Conservation (phyloP, 35 echinoderm and acorn worm species). For the Apostichopus japonicus region DNA sequence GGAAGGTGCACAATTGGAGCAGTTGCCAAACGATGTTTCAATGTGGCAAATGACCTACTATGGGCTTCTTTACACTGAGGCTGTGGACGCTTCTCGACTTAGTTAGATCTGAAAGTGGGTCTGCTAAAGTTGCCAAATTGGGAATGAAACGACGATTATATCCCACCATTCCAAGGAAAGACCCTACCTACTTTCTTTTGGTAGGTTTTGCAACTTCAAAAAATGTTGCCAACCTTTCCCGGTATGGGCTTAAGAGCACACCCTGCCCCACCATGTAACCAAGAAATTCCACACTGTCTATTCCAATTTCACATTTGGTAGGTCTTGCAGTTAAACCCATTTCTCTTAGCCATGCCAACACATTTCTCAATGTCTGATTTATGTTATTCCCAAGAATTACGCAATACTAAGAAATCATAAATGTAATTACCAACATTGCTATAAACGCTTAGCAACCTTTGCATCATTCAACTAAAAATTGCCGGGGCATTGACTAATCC, state of each 20-base stretch:
- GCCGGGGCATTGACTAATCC: constrained; percentile 18
- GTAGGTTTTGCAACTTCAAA: neutral
- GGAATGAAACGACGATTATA: neutral
- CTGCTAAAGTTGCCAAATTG: neutral
- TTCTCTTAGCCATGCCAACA: neutral
- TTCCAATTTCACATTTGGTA: constrained; percentile 58
- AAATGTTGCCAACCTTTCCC: neutral
- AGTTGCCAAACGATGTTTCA: constrained; percentile 17
- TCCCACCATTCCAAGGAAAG: constrained; percentile 41
- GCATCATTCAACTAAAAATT: neutral
- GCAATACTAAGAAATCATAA: neutral
- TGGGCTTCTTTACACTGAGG: constrained; percentile 43
- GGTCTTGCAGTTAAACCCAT: constrained; percentile 62
- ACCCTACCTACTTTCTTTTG: constrained; percentile 48
- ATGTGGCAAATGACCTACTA: constrained; percentile 1
- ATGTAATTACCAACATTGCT: neutral
- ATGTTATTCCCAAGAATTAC: neutral
- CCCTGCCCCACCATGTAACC: neutral
- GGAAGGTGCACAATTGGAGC: constrained; percentile 41
- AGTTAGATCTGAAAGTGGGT: constrained; percentile 52
- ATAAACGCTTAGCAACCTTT: too few species aligned
- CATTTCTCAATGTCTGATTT: constrained; percentile 12
- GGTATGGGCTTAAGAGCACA: neutral
- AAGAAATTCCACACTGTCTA: neutral
- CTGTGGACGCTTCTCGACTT: neutral